Evolutionary conservation across 1,140 invertebrate species (phyloP), one percentile per base, ranked within the genome.

Genomic region (Grapholita molesta): DNA sequence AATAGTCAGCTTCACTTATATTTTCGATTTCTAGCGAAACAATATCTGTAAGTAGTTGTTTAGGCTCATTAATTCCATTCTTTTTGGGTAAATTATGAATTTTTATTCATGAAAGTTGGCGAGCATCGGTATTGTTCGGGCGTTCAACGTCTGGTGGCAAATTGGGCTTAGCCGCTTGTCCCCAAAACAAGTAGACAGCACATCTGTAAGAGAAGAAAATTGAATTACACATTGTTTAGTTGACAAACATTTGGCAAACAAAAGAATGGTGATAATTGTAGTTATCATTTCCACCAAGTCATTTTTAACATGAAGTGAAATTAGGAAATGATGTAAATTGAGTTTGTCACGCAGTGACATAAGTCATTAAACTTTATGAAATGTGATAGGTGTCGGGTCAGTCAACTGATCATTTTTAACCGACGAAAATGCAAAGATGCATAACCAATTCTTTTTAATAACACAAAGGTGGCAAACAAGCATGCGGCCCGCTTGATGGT

Each of bases 61-160:
- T 75, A 42, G 33, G 28, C 33, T 38, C 74, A 65, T 77, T 75
- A 82, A 75, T 77, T 71, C 70, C 80, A 84, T 87, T 81, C 74
- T 85, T 73, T 73, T 69, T 67, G 67, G 68, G 66, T 74, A 66
- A 66, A 66, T 70, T 66, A 48, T 67, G 57, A 33, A 69, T 69
- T 28, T 57, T 57, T 28, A 57, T 57, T 70, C 64, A 48, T 21
- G 69, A 55, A 67, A 72, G 67, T 71, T 32, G 23, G 42, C 25
- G 35, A 35, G 23, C 21, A 67, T 67, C 48, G n/a, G 25, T 64
- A 68, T 71, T 67, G 69, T 52, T 42, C 21, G 30, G 42, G 66
- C 21, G 12, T 70, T 69, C 48, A 57, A 12, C 12, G 35, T 66
- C 61, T 53, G 21, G 48, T 64, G 21, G 21, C 66, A 52, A 65